Evolutionary conservation across 2,888 invertebrate species (phyloP), one percentile per base, ranked within the genome.

Genomic region (Eurois occulta): DNA sequence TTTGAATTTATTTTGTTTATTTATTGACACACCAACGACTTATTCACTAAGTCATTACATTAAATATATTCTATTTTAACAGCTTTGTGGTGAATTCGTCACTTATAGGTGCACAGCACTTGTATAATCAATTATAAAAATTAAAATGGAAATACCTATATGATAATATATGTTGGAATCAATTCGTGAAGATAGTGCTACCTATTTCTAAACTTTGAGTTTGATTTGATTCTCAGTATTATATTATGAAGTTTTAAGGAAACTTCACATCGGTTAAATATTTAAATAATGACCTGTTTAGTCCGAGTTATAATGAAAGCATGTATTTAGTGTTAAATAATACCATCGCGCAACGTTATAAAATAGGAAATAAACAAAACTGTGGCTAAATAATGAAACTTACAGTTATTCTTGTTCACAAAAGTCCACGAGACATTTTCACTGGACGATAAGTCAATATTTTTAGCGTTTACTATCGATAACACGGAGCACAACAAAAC

Each of bases 321-420:
- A 55, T 74, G 6, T 66, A 16, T 60, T 64, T 8, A 48, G 16
- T 68, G 32, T 65, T 52, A 52, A 58, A 52, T 38, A 52, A n/a
- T 35, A 72, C 32, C 24, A 84, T 41, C 32, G 21, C 41, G n/a
- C 8, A 75, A 41, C 24, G 32, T 38, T 46, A n/a, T 13, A 38
- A 16, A 55, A 64, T 35, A 4, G 35, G 21, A 64, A 64, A 64
- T 65, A 13, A 70, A 70, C 24, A 71, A 80, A 77, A 55, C n/a
- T 6, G 1, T 24, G 21, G 52, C 69, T 68, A 67, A 70, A 72
- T 46, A 65, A 32, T 58, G 28, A 58, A 80, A 95, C 97, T 96
- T 90, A 97, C 97, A 92, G 90, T 92, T 93, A 90, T 96, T 96
- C 43, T 87, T 88, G 86, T 95, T 97, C 75, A 91, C 89, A 76